These are phyloP conservation scores for Limnephilus lunatus DNA, from an alignment of 2,888 invertebrate species.

Conservation along the genomic window DNA sequence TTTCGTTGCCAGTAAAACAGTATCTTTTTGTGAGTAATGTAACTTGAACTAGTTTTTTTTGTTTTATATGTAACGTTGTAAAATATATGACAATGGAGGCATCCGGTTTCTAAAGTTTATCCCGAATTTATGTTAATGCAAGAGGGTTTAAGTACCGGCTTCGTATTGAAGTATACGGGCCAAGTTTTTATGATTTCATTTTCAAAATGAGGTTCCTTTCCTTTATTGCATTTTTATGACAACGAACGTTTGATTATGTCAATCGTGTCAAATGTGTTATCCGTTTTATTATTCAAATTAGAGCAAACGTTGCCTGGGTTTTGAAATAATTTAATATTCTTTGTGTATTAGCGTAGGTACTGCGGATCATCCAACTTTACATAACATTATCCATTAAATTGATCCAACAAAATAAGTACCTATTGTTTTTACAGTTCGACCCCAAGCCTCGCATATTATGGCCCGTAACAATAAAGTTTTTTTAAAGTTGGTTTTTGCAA, in stretches of 20 bases:
- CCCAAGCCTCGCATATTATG: too few species aligned
- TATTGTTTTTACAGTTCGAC: too few species aligned
- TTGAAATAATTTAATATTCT: not conserved
- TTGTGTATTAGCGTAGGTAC: not conserved
- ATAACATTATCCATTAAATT: too few species aligned
- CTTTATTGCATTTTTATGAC: slow-evolving; percentile 37
- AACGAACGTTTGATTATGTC: slow-evolving; percentile 29
- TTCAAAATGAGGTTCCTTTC: slow-evolving; percentile 29
- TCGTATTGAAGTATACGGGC: slow-evolving; percentile 27
- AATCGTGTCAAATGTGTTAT: slow-evolving; percentile 20
- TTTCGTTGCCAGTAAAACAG: slow-evolving; percentile 33
- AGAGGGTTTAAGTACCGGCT: slow-evolving; percentile 28
- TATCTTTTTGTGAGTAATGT: slow-evolving; percentile 43
- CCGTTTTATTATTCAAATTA: not conserved
- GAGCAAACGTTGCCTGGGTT: not conserved
- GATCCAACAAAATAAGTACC: too few species aligned
- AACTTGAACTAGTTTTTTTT: slow-evolving; percentile 43
- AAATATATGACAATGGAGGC: slow-evolving; percentile 36
- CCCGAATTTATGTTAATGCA: slow-evolving; percentile 37
- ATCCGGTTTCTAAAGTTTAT: slow-evolving; percentile 27
- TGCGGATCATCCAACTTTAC: not conserved
- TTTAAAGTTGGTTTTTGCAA: too few species aligned
- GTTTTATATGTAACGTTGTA: slow-evolving; percentile 41
- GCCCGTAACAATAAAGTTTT: too few species aligned
- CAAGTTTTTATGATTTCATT: slow-evolving; percentile 29